phyloP scores from a whole-genome alignment of 2,113 vertebrate genomes.

The Sinocyclocheilus rhinocerous region DNA sequence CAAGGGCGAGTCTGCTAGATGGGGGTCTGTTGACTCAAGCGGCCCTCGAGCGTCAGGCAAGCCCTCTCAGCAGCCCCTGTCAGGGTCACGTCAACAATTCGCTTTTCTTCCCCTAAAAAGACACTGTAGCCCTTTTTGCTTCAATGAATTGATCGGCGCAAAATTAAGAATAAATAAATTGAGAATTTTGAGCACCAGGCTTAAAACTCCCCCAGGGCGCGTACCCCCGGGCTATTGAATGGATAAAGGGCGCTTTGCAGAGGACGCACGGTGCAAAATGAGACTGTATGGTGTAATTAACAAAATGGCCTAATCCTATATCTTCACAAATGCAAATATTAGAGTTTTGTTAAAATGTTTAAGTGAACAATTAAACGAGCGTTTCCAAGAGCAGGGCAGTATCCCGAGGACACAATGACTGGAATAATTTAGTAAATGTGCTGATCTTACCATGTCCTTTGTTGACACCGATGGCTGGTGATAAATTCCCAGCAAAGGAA shows the following conservation, averaged over 20 bases:
- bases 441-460: conserved; percentile 77
- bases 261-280: conserved; percentile 91
- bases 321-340: conserved; percentile 99
- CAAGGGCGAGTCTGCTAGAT: conserved; percentile 99
- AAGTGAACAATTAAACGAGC: conserved; percentile 98
- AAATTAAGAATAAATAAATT: conserved; percentile 99
- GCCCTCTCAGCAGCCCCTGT: conserved; percentile 94
- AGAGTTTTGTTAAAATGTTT: conserved; percentile 99
- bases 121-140: conserved; percentile 99
- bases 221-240: conserved; percentile 95
- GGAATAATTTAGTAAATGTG: conserved; percentile 91
- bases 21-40: conserved; percentile 99
- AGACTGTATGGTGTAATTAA: conserved; percentile 97
- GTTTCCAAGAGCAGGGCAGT: conserved; percentile 91
- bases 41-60: conserved; percentile 92
- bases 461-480: conserved; percentile 73
- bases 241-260: conserved; percentile 93
- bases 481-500: conserved; percentile 79
- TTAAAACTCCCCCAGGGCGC: conserved; percentile 98
- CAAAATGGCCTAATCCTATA: conserved; percentile 98
- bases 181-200: conserved; percentile 96
- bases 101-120: conserved; percentile 98
- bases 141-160: conserved; percentile 99
- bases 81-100: conserved; percentile 99
- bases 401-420: conserved; percentile 87